Conservation (phyloP, 2,113 vertebrate species). For the Todiramphus saurophagus region DNA sequence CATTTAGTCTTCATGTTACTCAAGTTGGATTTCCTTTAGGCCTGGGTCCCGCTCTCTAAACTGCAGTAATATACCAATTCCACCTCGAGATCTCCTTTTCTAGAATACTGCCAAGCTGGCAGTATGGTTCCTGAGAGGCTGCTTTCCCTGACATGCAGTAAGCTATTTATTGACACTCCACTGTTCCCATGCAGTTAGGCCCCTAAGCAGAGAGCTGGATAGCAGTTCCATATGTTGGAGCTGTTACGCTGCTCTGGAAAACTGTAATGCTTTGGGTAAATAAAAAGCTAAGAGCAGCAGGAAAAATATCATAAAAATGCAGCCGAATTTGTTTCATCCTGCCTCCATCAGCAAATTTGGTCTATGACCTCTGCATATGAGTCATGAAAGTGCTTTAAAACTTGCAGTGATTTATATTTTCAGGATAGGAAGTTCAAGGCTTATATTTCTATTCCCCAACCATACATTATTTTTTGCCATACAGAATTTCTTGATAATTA, state of each 20-base stretch:
- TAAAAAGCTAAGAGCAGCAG: conserved; percentile 63
- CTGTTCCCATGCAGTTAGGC: conserved; percentile 38
- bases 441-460: conserved; percentile 65
- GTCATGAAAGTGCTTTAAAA: conserved; percentile 66
- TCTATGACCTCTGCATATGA: conserved; percentile 66
- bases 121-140: conserved; percentile 2
- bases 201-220: conserved; percentile 58
- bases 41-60: not conserved
- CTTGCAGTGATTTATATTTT: conserved; percentile 63
- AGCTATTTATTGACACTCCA: conserved; percentile 54
- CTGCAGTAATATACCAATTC: not conserved
- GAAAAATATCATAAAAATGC: conserved; percentile 70
- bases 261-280: conserved; percentile 65
- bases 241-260: conserved; percentile 66
- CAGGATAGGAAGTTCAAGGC: conserved; percentile 64
- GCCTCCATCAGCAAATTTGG: conserved; percentile 73
- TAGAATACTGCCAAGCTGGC: conserved; percentile 40
- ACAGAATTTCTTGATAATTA: conserved; percentile 68
- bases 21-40: conserved; percentile 32
- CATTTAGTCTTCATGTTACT: not conserved
- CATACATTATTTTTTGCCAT: conserved; percentile 54
- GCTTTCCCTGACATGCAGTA: conserved; percentile 17
- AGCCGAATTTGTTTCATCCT: conserved; percentile 66
- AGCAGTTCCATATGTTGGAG: conserved; percentile 58
- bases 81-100: not conserved